phyloP scores from a whole-genome alignment of 1,140 invertebrate genomes.

The Goniozus legneri region DNA sequence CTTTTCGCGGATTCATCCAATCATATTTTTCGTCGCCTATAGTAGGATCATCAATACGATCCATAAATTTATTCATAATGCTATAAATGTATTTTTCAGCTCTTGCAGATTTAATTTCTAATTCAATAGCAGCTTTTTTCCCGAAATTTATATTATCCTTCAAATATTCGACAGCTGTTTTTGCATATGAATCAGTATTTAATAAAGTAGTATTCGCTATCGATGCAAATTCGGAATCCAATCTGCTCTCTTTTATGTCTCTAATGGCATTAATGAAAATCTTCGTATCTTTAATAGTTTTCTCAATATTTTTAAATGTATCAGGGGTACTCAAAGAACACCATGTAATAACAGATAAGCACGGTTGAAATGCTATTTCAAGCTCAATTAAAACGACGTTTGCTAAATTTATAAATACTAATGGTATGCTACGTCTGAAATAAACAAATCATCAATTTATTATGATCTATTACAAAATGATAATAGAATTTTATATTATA shows the following conservation, averaged over 20 bases:
- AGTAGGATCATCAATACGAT: slow-evolving; percentile 55
- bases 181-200: slow-evolving; percentile 63
- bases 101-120: slow-evolving; percentile 60
- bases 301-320: slow-evolving; percentile 60
- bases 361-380: slow-evolving; percentile 70
- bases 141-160: slow-evolving; percentile 59
- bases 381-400: slow-evolving; percentile 66
- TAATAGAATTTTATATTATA: no score
- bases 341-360: slow-evolving; percentile 76
- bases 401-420: slow-evolving; percentile 66
- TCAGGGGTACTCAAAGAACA: slow-evolving; percentile 69
- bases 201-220: slow-evolving; percentile 65
- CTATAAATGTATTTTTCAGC: slow-evolving; percentile 66
- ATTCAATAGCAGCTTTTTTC: slow-evolving; percentile 35
- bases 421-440: slow-evolving; percentile 54
- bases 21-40: slow-evolving; percentile 59
- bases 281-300: slow-evolving; percentile 63
- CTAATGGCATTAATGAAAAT: slow-evolving; percentile 68
- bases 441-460: no score
- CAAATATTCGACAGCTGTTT: slow-evolving; percentile 64
- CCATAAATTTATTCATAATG: slow-evolving; percentile 69
- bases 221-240: slow-evolving; percentile 67
- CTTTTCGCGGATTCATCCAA: slow-evolving; percentile 63
- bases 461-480: no score
- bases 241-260: slow-evolving; percentile 73